Evolutionary conservation across 2,113 vertebrate species (phyloP).

Genomic region (Spizaetus ornatus): DNA sequence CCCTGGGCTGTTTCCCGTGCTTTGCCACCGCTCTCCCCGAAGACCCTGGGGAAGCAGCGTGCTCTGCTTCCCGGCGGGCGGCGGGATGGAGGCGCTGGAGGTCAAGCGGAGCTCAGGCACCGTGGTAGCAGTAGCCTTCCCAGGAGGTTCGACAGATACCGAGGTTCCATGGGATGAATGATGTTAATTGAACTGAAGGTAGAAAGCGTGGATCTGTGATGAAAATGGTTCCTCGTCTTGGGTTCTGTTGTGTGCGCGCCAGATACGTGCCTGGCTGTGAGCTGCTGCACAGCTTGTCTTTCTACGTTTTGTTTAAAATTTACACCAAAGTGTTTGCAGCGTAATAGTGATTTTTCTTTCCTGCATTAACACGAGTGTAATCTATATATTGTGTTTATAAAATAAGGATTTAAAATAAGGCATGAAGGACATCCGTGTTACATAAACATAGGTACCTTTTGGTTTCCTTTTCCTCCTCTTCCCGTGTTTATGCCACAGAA

Average conservation of each 20-base stretch:
- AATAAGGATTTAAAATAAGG: not conserved
- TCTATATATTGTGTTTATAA: not conserved
- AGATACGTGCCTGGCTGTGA: not conserved
- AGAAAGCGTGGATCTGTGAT: not conserved
- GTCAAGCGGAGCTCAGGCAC: not conserved
- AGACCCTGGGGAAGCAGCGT: not conserved
- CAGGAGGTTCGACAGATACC: not conserved
- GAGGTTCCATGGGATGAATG: not conserved
- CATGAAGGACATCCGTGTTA: not conserved
- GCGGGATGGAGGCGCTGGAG: not conserved
- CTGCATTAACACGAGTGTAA: not conserved
- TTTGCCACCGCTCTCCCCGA: not conserved
- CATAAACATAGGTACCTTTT: not conserved
- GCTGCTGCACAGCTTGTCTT: not conserved
- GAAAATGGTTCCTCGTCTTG: not conserved
- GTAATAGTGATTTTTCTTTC: not conserved
- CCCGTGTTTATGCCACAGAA: not conserved
- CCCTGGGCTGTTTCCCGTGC: not conserved
- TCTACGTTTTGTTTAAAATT: not conserved
- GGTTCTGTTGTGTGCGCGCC: not conserved
- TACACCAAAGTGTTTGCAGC: not conserved
- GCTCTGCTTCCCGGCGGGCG: not conserved
- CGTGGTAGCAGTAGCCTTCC: not conserved
- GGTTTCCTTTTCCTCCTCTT: not conserved
- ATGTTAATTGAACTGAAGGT: not conserved